phyloP scores from a whole-genome alignment of 2,888 invertebrate genomes.

The Steinernema hermaphroditum region DNA sequence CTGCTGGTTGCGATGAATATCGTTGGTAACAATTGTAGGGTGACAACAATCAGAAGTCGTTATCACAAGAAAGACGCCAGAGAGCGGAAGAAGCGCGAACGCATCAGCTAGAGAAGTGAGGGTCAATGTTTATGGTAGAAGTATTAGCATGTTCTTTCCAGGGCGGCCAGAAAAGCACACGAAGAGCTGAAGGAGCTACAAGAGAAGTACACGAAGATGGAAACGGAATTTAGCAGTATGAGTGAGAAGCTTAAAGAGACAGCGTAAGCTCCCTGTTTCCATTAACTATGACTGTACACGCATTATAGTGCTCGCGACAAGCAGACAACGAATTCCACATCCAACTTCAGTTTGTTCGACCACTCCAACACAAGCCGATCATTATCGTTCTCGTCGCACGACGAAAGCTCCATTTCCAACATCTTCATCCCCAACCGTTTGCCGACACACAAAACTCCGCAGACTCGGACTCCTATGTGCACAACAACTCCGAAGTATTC shows the following conservation, averaged over 20 bases:
- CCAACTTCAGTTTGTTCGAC: too few relatives aligned
- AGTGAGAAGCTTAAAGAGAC: neutral
- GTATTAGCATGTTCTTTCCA: neutral
- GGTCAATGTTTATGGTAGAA: neutral
- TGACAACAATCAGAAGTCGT: neutral
- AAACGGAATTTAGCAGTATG: neutral
- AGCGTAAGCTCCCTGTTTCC: neutral
- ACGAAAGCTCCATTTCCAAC: neutral
- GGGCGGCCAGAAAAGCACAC: neutral
- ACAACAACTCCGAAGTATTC: neutral
- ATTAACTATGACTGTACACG: too few relatives aligned
- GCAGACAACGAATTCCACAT: too few relatives aligned
- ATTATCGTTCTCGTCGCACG: slow-evolving; percentile 4
- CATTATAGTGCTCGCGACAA: too few relatives aligned
- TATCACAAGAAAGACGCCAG: neutral
- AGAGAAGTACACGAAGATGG: neutral
- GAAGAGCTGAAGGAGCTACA: neutral
- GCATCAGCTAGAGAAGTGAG: neutral
- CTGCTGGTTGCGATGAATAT: neutral
- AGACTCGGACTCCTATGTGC: neutral
- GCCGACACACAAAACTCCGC: neutral
- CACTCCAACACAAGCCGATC: neutral
- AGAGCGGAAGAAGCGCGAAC: neutral
- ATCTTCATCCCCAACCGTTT: neutral
- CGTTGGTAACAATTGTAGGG: slow-evolving; percentile 4